Evolutionary conservation across 2,113 vertebrate species (phyloP).

Genomic region (Bungarus multicinctus): DNA sequence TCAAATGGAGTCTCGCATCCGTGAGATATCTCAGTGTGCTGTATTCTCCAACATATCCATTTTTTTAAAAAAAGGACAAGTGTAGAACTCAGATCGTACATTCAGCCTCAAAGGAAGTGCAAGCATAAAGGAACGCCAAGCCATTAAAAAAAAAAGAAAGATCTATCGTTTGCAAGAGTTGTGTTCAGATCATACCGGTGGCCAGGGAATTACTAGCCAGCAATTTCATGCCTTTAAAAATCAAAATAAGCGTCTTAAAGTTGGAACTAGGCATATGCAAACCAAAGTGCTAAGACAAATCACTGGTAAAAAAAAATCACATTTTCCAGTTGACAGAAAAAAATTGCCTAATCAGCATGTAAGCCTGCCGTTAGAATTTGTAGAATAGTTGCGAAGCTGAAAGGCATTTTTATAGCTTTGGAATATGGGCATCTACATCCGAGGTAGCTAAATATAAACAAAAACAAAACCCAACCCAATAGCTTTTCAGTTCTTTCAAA

Average conservation of each 20-base stretch:
- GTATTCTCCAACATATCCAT: not conserved
- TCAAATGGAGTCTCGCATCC: not conserved
- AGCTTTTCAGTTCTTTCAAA: not conserved
- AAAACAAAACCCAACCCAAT: not conserved
- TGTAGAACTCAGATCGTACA: not conserved
- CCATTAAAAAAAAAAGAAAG: not conserved
- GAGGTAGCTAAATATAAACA: conserved; percentile 14
- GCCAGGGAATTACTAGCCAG: not conserved
- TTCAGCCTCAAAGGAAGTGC: not conserved
- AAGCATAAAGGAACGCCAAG: not conserved
- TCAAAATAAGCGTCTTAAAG: not conserved
- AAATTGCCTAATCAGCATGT: not conserved
- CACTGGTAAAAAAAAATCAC: not conserved
- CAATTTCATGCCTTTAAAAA: not conserved
- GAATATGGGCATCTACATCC: not conserved
- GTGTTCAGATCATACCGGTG: not conserved
- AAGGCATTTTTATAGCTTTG: not conserved
- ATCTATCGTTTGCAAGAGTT: not conserved
- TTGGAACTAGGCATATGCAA: not conserved
- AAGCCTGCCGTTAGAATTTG: fast-evolving
- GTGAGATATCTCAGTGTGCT: not conserved
- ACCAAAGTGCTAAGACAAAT: not conserved
- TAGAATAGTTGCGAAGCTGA: not conserved
- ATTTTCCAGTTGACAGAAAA: not conserved
- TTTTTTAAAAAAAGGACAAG: not conserved